Evolutionary conservation across 2,797 vertebrate genomes (phyloP).

Genomic region (Sarcophilus harrisii): DNA sequence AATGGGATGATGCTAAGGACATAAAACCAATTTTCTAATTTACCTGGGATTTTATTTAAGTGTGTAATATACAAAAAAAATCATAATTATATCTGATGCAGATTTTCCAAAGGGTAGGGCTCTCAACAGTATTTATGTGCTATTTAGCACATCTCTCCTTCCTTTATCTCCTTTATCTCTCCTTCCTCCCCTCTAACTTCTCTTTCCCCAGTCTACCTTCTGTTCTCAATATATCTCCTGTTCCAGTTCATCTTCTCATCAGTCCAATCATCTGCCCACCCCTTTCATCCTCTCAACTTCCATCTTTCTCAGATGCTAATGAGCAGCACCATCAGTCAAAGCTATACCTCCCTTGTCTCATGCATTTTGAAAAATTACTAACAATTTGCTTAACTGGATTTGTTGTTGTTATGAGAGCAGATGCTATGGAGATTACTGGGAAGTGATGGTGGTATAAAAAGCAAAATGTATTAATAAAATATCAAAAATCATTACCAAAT

Average conservation of each 20-base stretch:
- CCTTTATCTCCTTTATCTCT: neutral
- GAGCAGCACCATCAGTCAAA: neutral
- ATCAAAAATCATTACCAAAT: neutral
- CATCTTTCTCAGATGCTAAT: neutral
- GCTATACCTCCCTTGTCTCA: neutral
- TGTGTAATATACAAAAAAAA: neutral
- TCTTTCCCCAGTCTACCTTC: rapidly evolving
- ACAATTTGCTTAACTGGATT: neutral
- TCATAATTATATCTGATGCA: neutral
- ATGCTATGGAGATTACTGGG: neutral
- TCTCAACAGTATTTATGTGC: rapidly evolving
- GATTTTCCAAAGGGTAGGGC: neutral
- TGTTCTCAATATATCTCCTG: neutral
- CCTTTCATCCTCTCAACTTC: neutral
- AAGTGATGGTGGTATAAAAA: neutral
- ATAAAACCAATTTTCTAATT: neutral
- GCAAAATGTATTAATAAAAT: neutral
- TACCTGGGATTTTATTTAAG: neutral
- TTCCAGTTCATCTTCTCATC: neutral
- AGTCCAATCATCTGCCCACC: neutral
- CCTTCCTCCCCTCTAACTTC: neutral
- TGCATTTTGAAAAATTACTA: neutral
- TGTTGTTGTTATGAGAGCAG: neutral
- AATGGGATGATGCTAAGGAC: neutral
- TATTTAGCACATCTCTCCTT: no score